Evolutionary conservation across 1,140 invertebrate genomes (phyloP).

Genomic region (Drosophila hydei): DNA sequence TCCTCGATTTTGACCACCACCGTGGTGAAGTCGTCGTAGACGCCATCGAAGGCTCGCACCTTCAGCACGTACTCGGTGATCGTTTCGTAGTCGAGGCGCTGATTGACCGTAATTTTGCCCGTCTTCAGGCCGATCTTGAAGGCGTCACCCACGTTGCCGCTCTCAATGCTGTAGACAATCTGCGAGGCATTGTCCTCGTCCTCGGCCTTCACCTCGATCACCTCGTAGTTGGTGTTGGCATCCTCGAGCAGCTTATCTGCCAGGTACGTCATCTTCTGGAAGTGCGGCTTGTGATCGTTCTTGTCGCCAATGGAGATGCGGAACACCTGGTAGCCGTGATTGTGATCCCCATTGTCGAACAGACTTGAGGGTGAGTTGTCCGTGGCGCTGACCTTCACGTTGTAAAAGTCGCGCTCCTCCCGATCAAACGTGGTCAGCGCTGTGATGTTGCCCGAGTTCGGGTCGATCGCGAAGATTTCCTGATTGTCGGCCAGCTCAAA

Average conservation of each 20-base stretch:
- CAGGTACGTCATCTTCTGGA: slow-evolving; percentile 89
- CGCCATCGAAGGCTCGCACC: slow-evolving; percentile 91
- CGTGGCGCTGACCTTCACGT: slow-evolving; percentile 92
- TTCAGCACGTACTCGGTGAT: slow-evolving; percentile 91
- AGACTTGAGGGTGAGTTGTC: slow-evolving; percentile 94
- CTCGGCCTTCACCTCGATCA: slow-evolving; percentile 92
- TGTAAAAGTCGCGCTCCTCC: slow-evolving; percentile 91
- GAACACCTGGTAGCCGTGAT: slow-evolving; percentile 90
- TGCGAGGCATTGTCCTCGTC: slow-evolving; percentile 92
- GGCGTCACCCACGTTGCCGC: slow-evolving; percentile 90
- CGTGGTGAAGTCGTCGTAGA: slow-evolving; percentile 89
- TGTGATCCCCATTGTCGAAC: slow-evolving; percentile 87
- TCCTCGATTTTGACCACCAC: slow-evolving; percentile 92
- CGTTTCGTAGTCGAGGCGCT: slow-evolving; percentile 92
- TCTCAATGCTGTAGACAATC: slow-evolving; percentile 91
- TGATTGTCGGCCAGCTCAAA: slow-evolving; percentile 89
- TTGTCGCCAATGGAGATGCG: slow-evolving; percentile 95
- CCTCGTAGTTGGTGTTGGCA: slow-evolving; percentile 90
- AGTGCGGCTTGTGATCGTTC: slow-evolving; percentile 94
- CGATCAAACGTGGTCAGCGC: slow-evolving; percentile 91
- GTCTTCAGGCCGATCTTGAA: slow-evolving; percentile 92
- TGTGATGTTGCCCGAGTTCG: slow-evolving; percentile 92
- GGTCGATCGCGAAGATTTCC: slow-evolving; percentile 91
- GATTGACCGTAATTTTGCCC: slow-evolving; percentile 91
- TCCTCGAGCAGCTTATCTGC: slow-evolving; percentile 92